Percentiles rank a stretch among this genome's conserved stretches.
phyloP scores from a whole-genome alignment of 2,888 invertebrate genomes.

The Lasius fuliginosus region DNA sequence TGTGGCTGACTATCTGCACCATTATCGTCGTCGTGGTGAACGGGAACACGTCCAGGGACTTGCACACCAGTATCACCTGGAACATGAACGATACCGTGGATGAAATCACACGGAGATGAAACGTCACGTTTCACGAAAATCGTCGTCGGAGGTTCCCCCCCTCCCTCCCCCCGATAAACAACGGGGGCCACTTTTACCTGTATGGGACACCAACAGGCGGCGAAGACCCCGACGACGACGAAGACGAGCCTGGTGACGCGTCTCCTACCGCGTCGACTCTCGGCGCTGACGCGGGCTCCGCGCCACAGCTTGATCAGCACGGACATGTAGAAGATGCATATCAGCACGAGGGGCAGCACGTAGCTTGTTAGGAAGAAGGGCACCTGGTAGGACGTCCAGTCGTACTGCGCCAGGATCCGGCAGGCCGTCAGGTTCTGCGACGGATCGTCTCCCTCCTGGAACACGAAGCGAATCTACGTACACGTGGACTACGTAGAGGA shows the following conservation, averaged over 20 bases:
- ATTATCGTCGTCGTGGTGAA: conserved; percentile 90
- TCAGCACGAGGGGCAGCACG: conserved; percentile 94
- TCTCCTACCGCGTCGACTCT: conserved; percentile 94
- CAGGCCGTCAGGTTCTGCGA: conserved; percentile 79
- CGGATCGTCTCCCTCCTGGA: conserved; percentile 75
- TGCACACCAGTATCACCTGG: conserved; percentile 93
- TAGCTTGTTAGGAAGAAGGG: conserved; percentile 96
- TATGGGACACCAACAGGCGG: conserved; percentile 97
- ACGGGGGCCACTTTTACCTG: conserved; percentile 89
- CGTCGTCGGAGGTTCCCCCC: background rate
- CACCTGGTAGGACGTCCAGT: conserved; percentile 90
- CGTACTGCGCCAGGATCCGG: conserved; percentile 79
- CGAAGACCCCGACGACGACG: conserved; percentile 96
- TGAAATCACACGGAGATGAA: background rate
- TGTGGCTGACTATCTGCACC: conserved; percentile 92
- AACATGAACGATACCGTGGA: background rate
- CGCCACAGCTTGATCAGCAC: conserved; percentile 96
- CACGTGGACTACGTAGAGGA: conserved; percentile 71
- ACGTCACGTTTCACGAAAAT: background rate
- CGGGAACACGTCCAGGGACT: conserved; percentile 91
- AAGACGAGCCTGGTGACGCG: conserved; percentile 97
- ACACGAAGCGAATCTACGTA: conserved; percentile 73
- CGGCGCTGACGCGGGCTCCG: conserved; percentile 93
- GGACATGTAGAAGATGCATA: conserved; percentile 95
- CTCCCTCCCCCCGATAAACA: background rate